Conservation (phyloP, 2,113 vertebrate species). For the Fregata magnificens region DNA sequence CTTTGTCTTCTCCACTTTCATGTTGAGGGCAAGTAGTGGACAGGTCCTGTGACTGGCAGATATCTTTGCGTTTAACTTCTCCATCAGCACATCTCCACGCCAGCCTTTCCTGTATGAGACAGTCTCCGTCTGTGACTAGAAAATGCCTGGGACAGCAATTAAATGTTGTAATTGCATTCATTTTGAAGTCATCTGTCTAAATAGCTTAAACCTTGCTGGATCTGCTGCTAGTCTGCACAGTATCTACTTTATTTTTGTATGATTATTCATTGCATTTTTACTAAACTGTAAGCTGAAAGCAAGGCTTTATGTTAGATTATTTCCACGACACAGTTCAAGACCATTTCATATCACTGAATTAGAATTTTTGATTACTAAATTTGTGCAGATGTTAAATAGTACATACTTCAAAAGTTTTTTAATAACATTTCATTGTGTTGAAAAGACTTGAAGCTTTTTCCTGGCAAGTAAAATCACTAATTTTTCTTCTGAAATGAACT, state of each 20-base stretch:
- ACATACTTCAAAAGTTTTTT: neutral
- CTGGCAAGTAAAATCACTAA: neutral
- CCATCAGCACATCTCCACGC: neutral
- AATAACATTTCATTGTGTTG: neutral
- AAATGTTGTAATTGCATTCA: neutral
- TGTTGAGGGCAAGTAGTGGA: neutral
- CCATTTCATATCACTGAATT: neutral
- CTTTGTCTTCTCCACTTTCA: neutral
- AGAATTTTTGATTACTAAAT: neutral
- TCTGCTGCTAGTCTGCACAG: neutral
- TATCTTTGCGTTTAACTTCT: neutral
- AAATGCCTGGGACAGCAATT: neutral
- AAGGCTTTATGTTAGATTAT: neutral
- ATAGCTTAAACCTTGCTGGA: neutral
- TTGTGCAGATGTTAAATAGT: neutral
- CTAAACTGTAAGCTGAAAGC: neutral
- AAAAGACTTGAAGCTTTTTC: neutral
- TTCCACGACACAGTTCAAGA: neutral
- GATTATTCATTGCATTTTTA: neutral
- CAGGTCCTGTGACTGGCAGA: neutral
- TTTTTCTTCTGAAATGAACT: neutral
- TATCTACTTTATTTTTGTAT: neutral
- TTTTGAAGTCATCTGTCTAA: neutral
- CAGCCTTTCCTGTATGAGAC: neutral
- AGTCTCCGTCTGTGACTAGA: neutral